Base-by-base conservation (phyloP, 1,140 invertebrate genomes). In the Orchestia grillus region DNA sequence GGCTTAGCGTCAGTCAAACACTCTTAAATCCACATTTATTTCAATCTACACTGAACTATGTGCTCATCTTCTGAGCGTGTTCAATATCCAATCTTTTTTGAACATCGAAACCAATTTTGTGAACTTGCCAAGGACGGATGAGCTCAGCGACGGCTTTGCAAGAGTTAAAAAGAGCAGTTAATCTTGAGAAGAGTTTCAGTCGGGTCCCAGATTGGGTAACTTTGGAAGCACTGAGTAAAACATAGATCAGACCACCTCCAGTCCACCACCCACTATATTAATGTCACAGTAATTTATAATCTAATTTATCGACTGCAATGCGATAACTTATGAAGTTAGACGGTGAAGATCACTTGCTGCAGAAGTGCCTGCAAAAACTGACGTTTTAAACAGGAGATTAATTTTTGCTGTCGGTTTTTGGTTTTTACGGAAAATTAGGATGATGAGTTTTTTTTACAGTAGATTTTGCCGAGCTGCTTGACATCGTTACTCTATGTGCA, bases 231-330 rank as follows among this genome's bases (percentile, higher is more conserved):
- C 92, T 94, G 92, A 94, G 92, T 94, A 94, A 94, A 94, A 94
- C 92, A 94, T 94, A 94, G 92, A 94, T 94, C 92, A 94, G 92
- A 94, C 92, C 92, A 94, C 92, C 92, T 94, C 92, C 92, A 94
- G 92, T 44, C 92, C 92, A 47, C 92, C 92, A 94, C 92, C 92
- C 92, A 94, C 92, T 94, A 94, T 94, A 94, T 94, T 94, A 94
- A 94, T 94, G 92, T 94, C 92, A 94, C 92, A 94, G 92, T 94
- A 94, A 94, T 94, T 94, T 94, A 94, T 94, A 94, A 94, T 94
- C 41, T 47, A 94, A 94, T 94, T 94, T 94, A 94, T 94, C 44
- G 92, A 47, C 92, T 94, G 92, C 92, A 94, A 94, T 94, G 92
- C 92, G 92, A 94, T 94, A 94, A 94, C 92, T 94, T 94, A 94